These are phyloP conservation scores for Noctua janthina DNA, from an alignment of 2,888 invertebrate species.

Conservation along the genomic window DNA sequence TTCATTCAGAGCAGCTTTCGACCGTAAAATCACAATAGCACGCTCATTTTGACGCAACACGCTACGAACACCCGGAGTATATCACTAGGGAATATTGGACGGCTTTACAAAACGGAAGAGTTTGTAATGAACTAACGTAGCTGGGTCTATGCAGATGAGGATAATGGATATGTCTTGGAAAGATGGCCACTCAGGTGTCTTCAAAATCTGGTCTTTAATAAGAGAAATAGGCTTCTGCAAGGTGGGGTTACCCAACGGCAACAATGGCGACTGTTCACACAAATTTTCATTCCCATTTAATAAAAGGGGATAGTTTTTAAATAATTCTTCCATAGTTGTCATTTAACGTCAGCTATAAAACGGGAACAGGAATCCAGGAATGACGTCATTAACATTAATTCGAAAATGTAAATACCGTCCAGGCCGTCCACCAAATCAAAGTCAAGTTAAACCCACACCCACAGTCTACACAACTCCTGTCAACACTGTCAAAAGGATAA, in stretches of 20 bases:
- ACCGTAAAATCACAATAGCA: slow-evolving; percentile 73
- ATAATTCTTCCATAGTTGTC: not conserved
- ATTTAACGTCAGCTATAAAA: not conserved
- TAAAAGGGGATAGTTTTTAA: not conserved
- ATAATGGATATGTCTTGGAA: not conserved
- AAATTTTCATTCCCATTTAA: not conserved
- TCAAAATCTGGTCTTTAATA: not conserved
- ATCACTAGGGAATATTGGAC: slow-evolving; percentile 52
- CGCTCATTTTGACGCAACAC: slow-evolving; percentile 68
- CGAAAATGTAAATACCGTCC: not conserved
- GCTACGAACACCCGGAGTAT: slow-evolving; percentile 36
- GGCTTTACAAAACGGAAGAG: slow-evolving; percentile 9
- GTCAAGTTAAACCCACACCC: not conserved
- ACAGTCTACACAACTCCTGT: slow-evolving; percentile 4
- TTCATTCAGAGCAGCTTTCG: slow-evolving; percentile 66
- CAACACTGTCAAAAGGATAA: slow-evolving; percentile 36
- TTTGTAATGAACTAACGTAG: not conserved
- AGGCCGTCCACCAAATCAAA: slow-evolving; percentile 1
- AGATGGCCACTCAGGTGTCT: not conserved
- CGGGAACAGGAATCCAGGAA: not conserved
- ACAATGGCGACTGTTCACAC: not conserved
- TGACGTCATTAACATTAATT: not conserved
- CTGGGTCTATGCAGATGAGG: not conserved
- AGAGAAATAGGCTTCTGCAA: not conserved
- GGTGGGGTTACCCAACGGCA: not conserved